Evolutionary conservation across 2,888 invertebrate species (phyloP).

Genomic region (Megaustenia siamemsis): DNA sequence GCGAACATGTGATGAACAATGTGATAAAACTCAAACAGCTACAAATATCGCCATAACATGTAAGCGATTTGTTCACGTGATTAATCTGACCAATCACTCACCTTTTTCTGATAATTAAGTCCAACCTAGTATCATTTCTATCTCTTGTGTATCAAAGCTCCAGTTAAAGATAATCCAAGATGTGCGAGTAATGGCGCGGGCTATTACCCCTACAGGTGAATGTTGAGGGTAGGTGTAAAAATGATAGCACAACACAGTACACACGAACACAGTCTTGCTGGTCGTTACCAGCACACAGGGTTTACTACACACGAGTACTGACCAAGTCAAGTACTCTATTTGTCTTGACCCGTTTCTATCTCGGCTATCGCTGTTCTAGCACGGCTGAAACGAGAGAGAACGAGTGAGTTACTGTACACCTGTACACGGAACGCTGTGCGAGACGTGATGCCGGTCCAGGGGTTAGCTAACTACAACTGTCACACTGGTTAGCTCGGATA

Average conservation of each 20-base stretch:
- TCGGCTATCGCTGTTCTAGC: not conserved
- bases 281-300: not conserved
- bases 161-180: not conserved
- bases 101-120: no score
- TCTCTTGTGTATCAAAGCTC: not conserved
- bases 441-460: conserved; percentile 2
- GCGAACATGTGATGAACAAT: no score
- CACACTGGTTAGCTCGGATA: conserved; percentile 28
- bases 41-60: no score
- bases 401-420: conserved; percentile 12
- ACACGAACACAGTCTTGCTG: not conserved
- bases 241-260: not conserved
- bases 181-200: not conserved
- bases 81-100: no score
- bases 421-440: not conserved
- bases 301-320: not conserved
- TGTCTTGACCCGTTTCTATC: no score
- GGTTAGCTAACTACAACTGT: conserved; percentile 24
- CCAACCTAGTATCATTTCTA: not conserved
- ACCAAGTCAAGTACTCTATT: not conserved
- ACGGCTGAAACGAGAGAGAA: not conserved
- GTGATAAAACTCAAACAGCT: no score
- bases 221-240: not conserved
- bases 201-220: not conserved
- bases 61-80: no score